Base-by-base conservation (phyloP, 2,797 vertebrate species). In the Myotis pilosus region DNA sequence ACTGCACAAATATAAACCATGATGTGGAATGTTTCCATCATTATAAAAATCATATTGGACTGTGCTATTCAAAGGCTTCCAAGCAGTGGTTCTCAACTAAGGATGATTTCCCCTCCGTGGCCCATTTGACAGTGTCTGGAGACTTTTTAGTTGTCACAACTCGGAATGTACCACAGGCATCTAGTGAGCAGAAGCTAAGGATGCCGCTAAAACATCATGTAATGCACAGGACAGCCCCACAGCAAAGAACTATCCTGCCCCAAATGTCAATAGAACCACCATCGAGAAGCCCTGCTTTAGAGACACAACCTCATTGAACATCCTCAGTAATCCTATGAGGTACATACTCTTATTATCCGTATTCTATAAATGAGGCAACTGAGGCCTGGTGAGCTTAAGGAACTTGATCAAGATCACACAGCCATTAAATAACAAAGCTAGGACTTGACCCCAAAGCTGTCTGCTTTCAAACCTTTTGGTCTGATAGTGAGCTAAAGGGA, bases 401-500 rank as follows among this genome's bases (percentile, higher is more conserved):
- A 91, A 51, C 28, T 86, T 93, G 68, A 55, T 75, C 17, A 78
- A 62, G n/a, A 71, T 79, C 89, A 92, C 64, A 79, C 36, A 87
- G n/a, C 28, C 85, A 25, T 81, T 92, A 92, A 60, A 33, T 30
- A 25, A 11, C 33, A 76, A 62, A 68, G 9, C 57, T 87, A 13
- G 76, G 30, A 82, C 72, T 94, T 87, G 38, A 94, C 71, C 41
- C 49, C 68, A 89, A 28, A 87, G 47, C 75, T 71, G 6, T 71
- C 69, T 85, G n/a, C 41, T 87, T 94, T 94, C 64, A 87, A 47
- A 82, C 41, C 49, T 57, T 79, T 91, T 89, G 25, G 36, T 89
- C 80, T 80, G 66, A 92, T 91, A 75, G 16, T 91, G 79, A 60
- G 30, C 25, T 95, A 16, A 84, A 89, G 51, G 53, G 55, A 22